phyloP scores from a whole-genome alignment of 2,797 vertebrate species.

The Chelon labrosus region DNA sequence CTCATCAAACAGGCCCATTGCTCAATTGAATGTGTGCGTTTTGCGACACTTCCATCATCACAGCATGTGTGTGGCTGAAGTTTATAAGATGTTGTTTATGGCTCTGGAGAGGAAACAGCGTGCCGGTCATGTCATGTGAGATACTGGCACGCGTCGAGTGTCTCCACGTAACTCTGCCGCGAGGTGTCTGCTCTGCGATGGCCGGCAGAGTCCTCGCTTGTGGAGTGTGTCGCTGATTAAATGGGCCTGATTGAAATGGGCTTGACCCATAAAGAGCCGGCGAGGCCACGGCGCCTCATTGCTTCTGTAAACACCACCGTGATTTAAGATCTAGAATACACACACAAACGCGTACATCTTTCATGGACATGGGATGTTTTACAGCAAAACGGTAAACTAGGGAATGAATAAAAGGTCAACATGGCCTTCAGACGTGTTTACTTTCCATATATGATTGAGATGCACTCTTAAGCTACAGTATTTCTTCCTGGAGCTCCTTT shows the following conservation, averaged over 20 bases:
- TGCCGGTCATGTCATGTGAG: slow-evolving; percentile 21
- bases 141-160: slow-evolving; percentile 28
- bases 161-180: slow-evolving; percentile 23
- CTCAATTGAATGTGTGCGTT: slow-evolving; percentile 9
- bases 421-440: slow-evolving; percentile 19
- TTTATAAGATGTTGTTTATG: slow-evolving; percentile 56
- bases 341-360: background rate
- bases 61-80: slow-evolving; percentile 2
- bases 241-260: slow-evolving; percentile 55
- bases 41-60: slow-evolving; percentile 31
- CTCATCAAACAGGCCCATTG: slow-evolving; percentile 9
- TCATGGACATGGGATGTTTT: background rate
- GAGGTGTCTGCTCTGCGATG: slow-evolving; percentile 35
- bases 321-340: slow-evolving; percentile 25
- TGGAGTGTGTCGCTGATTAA: slow-evolving; percentile 61
- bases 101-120: slow-evolving; percentile 5
- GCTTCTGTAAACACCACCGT: slow-evolving; percentile 36
- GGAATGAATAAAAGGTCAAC: background rate
- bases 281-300: slow-evolving; percentile 32
- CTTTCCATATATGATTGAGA: slow-evolving; percentile 15
- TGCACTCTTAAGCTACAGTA: background rate
- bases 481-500: slow-evolving; percentile 1
- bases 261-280: slow-evolving; percentile 45
- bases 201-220: slow-evolving; percentile 27
- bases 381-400: background rate